Conservation (phyloP, 2,113 vertebrate genomes). For the Pygoscelis antarcticus region DNA sequence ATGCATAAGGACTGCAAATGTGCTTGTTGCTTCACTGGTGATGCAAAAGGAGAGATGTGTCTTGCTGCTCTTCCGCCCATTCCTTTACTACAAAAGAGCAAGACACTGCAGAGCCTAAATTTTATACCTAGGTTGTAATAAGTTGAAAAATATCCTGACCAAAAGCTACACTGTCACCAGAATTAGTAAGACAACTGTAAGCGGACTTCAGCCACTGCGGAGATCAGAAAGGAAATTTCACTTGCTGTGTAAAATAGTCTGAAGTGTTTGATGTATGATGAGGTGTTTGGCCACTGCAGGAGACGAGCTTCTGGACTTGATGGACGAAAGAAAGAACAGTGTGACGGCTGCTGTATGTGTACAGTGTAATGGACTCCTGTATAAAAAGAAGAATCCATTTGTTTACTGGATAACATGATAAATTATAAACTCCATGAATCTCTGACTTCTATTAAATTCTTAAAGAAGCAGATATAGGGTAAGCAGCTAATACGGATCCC, state of each 20-base stretch:
- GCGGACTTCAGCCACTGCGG: background rate
- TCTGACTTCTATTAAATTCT: background rate
- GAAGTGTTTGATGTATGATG: background rate
- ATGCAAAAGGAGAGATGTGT: background rate
- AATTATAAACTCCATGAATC: background rate
- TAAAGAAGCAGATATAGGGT: background rate
- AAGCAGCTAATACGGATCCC: background rate
- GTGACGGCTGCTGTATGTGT: background rate
- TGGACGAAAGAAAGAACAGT: background rate
- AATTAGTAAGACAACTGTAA: background rate
- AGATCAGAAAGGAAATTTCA: background rate
- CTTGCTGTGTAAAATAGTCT: background rate
- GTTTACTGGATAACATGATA: background rate
- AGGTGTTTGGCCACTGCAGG: background rate
- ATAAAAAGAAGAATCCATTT: background rate
- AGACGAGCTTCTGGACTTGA: background rate
- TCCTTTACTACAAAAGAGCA: background rate
- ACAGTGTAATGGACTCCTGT: background rate
- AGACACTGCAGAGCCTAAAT: background rate
- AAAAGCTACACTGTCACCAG: background rate
- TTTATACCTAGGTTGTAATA: background rate
- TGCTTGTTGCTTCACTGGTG: background rate
- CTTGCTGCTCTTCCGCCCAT: background rate
- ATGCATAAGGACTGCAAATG: background rate
- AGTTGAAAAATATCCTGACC: background rate